Conservation (phyloP, 2,113 vertebrate genomes). For the Oceanodroma tethys region DNA sequence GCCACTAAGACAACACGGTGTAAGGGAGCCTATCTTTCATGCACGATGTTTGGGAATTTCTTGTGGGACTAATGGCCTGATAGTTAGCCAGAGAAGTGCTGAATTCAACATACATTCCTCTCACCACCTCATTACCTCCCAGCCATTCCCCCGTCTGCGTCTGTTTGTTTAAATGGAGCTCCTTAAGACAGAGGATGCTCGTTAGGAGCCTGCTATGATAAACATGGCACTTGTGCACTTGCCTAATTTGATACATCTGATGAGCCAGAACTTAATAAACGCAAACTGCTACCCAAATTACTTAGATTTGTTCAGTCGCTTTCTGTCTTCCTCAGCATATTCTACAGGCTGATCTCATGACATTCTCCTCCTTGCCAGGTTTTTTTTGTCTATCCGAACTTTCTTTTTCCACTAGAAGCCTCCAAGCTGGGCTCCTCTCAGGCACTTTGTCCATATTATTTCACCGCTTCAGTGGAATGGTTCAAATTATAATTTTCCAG, state of each 20-base stretch:
- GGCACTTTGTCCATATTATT: not conserved
- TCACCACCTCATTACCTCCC: conserved; percentile 31
- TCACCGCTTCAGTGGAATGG: conserved; percentile 22
- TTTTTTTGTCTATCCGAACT: conserved; percentile 14
- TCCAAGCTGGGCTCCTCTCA: conserved; percentile 39
- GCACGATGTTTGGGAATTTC: not conserved
- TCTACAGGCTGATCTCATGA: conserved; percentile 42
- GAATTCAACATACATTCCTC: not conserved
- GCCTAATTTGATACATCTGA: conserved; percentile 34
- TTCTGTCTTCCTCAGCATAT: conserved; percentile 57
- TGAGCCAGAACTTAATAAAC: conserved; percentile 49
- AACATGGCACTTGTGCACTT: not conserved
- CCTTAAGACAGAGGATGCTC: not conserved
- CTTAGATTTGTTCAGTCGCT: conserved; percentile 8
- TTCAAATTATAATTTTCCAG: conserved; percentile 61
- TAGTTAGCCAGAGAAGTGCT: not conserved
- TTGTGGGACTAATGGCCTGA: not conserved
- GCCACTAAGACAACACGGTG: not conserved
- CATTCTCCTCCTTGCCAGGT: not conserved
- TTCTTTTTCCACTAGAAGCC: conserved; percentile 55
- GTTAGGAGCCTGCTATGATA: not conserved
- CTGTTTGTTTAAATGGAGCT: not conserved
- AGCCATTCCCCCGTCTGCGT: not conserved
- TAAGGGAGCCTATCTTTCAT: not conserved
- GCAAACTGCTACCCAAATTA: conserved; percentile 36